Evolutionary conservation across 1,140 invertebrate species (phyloP).

Genomic region (Schlechtendalia chinensis): DNA sequence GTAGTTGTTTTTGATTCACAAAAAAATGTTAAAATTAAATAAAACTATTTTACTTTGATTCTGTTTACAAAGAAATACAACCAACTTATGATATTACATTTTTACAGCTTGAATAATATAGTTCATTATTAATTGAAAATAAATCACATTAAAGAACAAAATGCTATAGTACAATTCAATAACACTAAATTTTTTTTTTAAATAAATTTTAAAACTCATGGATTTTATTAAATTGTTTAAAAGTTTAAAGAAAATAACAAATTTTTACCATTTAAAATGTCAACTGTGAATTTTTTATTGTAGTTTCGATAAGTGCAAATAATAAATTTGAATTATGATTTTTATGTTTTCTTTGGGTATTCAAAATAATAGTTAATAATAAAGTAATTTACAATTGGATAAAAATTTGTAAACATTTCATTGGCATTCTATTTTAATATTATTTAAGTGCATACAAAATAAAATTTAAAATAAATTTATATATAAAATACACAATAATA

Average conservation of each 20-base stretch:
- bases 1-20: conserved; percentile 1
- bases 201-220: no score
- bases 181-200: no score
- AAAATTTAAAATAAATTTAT: neutral
- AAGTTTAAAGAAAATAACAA: no score
- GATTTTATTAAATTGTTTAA: no score
- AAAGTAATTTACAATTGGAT: no score
- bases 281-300: no score
- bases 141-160: neutral
- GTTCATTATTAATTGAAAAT: neutral
- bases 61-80: neutral
- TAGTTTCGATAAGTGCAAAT: no score
- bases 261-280: no score
- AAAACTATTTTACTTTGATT: neutral
- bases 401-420: no score
- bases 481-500: neutral
- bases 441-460: neutral
- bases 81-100: neutral
- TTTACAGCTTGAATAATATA: conserved; percentile 7
- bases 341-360: no score
- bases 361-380: no score
- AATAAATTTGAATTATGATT: no score
- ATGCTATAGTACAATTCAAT: neutral
- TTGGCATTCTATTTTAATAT: neutral
- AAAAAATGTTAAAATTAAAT: neutral